Evolutionary conservation across 92 coral and sea anemone species (phyloP), one percentile per base, ranked within the genome.

Genomic region (Desmophyllum pertusum): DNA sequence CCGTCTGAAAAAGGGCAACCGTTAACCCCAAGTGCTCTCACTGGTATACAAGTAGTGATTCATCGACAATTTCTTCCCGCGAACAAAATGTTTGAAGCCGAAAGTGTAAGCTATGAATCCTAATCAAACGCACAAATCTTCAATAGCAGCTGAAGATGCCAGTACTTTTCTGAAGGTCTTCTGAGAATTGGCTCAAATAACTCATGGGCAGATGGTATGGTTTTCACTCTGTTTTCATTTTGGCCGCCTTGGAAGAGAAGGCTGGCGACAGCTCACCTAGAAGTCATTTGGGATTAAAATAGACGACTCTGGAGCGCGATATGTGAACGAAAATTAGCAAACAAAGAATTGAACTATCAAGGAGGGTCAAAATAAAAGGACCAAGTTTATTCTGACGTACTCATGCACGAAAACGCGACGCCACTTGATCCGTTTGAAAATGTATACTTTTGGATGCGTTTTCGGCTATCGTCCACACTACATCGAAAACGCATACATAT

Each of bases 71-170:
- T 82, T 30, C 71, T 80, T 71, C 50, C 86, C 48, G 68, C 86
- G 57, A 87, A 81, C 76, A 81, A 87, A 73, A 86, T 86, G 89
- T 86, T 86, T 70, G 90, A 86, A 70, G 89, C 86, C 30, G 39
- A 81, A 53, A 79, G 70, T 79, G 81, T 67, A 87, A 87, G 76
- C 70, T 73, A 81, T 40, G 82, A 87, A 81, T 57, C 78, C 75
- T 10, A 87, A 87, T 39, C 90, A 87, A 15, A 81, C 8, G 83
- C 90, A 87, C 72, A 86, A 79, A 81, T 64, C 66, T n/a, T 71
- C 77, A 18, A 80, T 87, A 68, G 80, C 76, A 81, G 78, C 87
- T 73, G 66, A 81, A 68, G 90, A 87, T 67, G 81, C 81, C 87
- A 29, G 19, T 70, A 70, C 80, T 86, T 86, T 48, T 41, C 78